Evolutionary conservation across 2,888 invertebrate genomes (phyloP).

Genomic region (Stomorhina lunata): DNA sequence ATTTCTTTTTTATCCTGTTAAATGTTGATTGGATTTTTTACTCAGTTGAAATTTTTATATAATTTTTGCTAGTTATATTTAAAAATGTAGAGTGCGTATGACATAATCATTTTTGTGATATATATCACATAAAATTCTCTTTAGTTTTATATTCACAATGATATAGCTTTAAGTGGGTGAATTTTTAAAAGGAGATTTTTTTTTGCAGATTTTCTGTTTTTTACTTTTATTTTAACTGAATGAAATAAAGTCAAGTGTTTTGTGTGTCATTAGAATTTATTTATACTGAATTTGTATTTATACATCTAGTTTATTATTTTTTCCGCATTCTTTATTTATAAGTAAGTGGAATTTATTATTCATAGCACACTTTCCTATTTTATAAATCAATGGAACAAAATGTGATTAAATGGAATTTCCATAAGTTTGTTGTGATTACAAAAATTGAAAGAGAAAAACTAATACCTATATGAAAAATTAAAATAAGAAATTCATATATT

Average conservation of each 20-base stretch:
- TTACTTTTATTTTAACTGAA: neutral
- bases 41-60: constrained; percentile 2
- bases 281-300: neutral
- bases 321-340: constrained; percentile 18
- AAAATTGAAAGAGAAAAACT: neutral
- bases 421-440: constrained; percentile 6
- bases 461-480: too few species aligned
- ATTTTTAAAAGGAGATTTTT: neutral
- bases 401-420: constrained; percentile 24
- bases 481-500: too few species aligned
- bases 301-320: neutral
- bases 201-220: constrained; percentile 23
- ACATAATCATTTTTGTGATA: too few species aligned
- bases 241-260: constrained; percentile 55
- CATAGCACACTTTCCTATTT: neutral
- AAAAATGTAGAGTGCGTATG: too few species aligned
- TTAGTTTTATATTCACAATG: neutral
- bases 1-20: constrained; percentile 41
- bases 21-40: constrained; percentile 59
- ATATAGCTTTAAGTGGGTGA: neutral
- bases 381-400: constrained; percentile 31
- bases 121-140: too few species aligned
- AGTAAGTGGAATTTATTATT: constrained; percentile 52
- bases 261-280: constrained; percentile 33
- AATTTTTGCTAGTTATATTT: neutral